Evolutionary conservation across 2,888 invertebrate genomes (phyloP).

Genomic region (Scotopteryx bipunctaria): DNA sequence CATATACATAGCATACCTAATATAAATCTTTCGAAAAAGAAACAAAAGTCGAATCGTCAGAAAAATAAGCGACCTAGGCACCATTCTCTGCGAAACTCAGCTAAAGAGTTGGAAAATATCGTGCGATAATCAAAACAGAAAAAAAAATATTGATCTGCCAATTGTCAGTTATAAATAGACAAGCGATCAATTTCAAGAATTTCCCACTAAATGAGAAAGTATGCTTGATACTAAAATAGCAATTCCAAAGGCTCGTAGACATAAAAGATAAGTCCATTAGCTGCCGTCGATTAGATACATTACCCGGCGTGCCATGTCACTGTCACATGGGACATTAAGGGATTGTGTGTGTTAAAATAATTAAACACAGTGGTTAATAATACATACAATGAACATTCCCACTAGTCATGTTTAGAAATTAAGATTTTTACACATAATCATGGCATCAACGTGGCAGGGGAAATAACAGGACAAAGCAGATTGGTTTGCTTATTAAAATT

Average conservation of each 20-base stretch:
- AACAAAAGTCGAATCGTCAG: too few species aligned
- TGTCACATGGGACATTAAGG: conserved; percentile 38
- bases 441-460: neutral
- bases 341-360: conserved; percentile 26
- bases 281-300: conserved; percentile 45
- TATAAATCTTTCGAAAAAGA: too few species aligned
- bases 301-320: conserved; percentile 46
- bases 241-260: conserved; percentile 13
- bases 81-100: too few species aligned
- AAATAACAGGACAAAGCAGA: neutral
- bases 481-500: neutral
- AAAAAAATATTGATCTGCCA: too few species aligned
- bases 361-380: conserved; percentile 9
- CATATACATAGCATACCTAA: too few species aligned
- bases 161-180: too few species aligned
- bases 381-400: conserved; percentile 1
- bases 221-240: conserved; percentile 13
- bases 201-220: too few species aligned
- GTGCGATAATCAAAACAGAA: too few species aligned
- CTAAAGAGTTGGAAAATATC: too few species aligned
- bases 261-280: conserved; percentile 45
- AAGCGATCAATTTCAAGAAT: neutral
- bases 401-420: neutral
- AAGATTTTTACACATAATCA: neutral
- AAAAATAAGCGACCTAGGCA: too few species aligned